Conservation (phyloP, 2,888 invertebrate genomes). For the Polydesmus complanatus region DNA sequence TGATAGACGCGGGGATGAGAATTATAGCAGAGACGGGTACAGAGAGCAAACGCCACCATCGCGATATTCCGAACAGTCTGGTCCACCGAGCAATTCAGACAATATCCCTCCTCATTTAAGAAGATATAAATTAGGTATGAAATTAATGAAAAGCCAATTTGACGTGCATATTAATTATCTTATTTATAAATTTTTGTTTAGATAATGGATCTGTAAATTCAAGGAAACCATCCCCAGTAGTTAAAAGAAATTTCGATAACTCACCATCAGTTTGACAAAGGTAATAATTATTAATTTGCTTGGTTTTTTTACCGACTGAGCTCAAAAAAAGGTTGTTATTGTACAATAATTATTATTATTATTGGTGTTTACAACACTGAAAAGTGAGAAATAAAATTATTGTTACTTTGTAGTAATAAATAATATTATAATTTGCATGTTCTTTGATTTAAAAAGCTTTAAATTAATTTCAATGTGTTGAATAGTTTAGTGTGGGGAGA, state of each 20-base stretch:
- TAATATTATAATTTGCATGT: too few relatives aligned
- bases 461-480: too few relatives aligned
- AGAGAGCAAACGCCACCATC: constrained; percentile 1
- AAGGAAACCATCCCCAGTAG: background rate
- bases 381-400: too few relatives aligned
- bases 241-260: background rate
- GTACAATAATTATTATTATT: too few relatives aligned
- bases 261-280: background rate
- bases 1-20: background rate
- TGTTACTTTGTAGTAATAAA: too few relatives aligned
- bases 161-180: too few relatives aligned
- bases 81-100: background rate
- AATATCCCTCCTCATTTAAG: background rate
- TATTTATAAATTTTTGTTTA: background rate
- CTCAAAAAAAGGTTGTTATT: too few relatives aligned
- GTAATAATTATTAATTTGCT: too few relatives aligned
- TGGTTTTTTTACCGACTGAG: too few relatives aligned
- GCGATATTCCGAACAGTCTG: background rate
- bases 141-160: background rate
- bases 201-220: background rate
- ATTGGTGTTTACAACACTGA: too few relatives aligned
- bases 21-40: background rate
- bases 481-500: too few relatives aligned
- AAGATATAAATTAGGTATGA: background rate
- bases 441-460: too few relatives aligned